These are phyloP conservation scores for Todiramphus saurophagus DNA, from an alignment of 2,113 vertebrate species.

Conservation along the genomic window DNA sequence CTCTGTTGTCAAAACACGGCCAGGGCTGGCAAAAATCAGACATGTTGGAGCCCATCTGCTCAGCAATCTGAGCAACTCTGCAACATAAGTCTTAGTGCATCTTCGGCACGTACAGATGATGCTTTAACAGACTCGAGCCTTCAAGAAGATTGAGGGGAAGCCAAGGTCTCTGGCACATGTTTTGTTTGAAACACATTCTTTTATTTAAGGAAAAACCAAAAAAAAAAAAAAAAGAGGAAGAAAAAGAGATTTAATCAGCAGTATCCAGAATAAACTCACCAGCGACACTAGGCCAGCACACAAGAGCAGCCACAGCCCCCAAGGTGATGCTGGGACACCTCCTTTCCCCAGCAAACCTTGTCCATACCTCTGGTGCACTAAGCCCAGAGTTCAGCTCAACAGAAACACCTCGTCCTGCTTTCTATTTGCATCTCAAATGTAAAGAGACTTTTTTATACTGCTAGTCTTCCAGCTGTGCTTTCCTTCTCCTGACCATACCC, in stretches of 20 bases:
- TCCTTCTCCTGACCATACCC: background rate
- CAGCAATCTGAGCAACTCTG: constrained; percentile 53
- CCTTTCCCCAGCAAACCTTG: background rate
- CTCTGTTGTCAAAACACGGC: constrained; percentile 70
- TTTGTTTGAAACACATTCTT: constrained; percentile 60
- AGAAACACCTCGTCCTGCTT: background rate
- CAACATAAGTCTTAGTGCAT: constrained; percentile 54
- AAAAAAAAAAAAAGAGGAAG: background rate
- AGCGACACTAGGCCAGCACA: background rate
- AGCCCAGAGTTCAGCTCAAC: background rate
- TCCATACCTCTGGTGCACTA: background rate
- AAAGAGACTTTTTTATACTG: background rate
- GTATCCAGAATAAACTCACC: background rate
- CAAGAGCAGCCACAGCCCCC: background rate
- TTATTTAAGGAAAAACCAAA: background rate
- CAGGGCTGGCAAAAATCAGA: constrained; percentile 62
- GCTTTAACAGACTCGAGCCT: constrained; percentile 51
- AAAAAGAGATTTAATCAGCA: background rate
- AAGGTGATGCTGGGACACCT: background rate
- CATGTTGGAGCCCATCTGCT: constrained; percentile 72
- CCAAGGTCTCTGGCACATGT: constrained; percentile 59
- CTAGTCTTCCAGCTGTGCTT: background rate
- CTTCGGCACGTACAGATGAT: constrained; percentile 67
- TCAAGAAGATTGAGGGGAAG: constrained; percentile 64
- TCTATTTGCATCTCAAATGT: background rate